Evolutionary conservation across 1,140 invertebrate genomes (phyloP).

Genomic region (Oryzaephilus surinamensis): DNA sequence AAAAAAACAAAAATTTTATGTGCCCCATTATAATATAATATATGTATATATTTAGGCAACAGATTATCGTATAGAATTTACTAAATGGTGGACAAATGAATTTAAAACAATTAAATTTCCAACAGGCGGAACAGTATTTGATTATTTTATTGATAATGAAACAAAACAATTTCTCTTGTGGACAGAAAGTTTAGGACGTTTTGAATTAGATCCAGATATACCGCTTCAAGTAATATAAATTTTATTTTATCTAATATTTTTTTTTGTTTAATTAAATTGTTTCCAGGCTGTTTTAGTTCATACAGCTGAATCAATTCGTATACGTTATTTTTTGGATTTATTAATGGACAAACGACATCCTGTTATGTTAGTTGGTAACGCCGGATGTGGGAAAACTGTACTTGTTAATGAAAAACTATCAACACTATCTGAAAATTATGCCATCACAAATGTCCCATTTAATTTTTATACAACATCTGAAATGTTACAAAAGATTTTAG

Average conservation of each 20-base stretch:
- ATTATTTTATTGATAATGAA: constrained; percentile 87
- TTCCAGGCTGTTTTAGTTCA: constrained; percentile 78
- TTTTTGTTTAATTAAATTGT: constrained; percentile 5
- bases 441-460: constrained; percentile 85
- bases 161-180: constrained; percentile 82
- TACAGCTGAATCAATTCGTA: constrained; percentile 83
- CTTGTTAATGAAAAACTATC: constrained; percentile 77
- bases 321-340: constrained; percentile 82
- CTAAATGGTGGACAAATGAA: constrained; percentile 95
- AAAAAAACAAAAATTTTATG: constrained; percentile 1
- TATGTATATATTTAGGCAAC: constrained; percentile 37
- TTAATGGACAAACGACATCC: constrained; percentile 80
- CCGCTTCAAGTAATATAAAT: constrained; percentile 64
- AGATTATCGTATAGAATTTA: constrained; percentile 77
- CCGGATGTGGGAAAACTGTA: constrained; percentile 86
- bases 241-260: constrained; percentile 1
- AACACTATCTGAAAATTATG: constrained; percentile 74
- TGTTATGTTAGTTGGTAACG: constrained; percentile 87
- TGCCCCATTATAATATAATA: not conserved
- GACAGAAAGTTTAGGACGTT: constrained; percentile 79
- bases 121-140: constrained; percentile 81
- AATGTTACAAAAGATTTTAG: constrained; percentile 90
- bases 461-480: constrained; percentile 96
- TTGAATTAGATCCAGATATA: constrained; percentile 84
- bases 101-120: constrained; percentile 95